Evolutionary conservation across 2,888 invertebrate genomes (phyloP).

Genomic region (Axea sp.): DNA sequence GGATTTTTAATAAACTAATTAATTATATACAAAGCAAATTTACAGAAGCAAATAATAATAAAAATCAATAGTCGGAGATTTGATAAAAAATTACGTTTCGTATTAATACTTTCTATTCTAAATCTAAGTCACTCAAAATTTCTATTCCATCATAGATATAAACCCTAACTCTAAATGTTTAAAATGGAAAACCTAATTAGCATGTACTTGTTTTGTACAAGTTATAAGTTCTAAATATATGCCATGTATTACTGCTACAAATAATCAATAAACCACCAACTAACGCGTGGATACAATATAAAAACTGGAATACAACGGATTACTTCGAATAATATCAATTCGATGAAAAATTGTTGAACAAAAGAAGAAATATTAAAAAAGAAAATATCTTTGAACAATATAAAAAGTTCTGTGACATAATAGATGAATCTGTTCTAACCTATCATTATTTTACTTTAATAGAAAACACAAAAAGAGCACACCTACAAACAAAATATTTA

Average conservation of each 20-base stretch:
- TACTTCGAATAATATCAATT: constrained; percentile 61
- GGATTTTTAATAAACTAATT: too few species aligned
- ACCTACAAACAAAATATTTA: too few species aligned
- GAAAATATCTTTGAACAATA: not conserved
- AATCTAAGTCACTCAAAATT: not conserved
- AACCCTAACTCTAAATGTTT: constrained; percentile 16
- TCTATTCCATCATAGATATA: constrained; percentile 7
- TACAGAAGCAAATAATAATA: not conserved
- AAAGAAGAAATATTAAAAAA: constrained; percentile 34
- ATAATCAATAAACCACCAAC: constrained; percentile 12
- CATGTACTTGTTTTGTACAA: not conserved
- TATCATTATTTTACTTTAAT: too few species aligned
- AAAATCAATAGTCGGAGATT: not conserved
- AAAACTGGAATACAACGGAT: constrained; percentile 66
- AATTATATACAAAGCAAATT: not conserved
- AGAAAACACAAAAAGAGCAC: constrained; percentile 4
- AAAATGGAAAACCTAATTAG: not conserved
- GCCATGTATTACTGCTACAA: constrained; percentile 1
- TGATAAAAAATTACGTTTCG: constrained; percentile 17
- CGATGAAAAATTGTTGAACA: constrained; percentile 22
- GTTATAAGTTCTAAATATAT: not conserved
- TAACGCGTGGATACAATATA: constrained; percentile 6
- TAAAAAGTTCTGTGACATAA: constrained; percentile 7
- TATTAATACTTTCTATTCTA: not conserved
- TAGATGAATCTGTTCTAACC: too few species aligned